Base-by-base conservation (phyloP, 2,888 invertebrate species). In the Unio pictorum region DNA sequence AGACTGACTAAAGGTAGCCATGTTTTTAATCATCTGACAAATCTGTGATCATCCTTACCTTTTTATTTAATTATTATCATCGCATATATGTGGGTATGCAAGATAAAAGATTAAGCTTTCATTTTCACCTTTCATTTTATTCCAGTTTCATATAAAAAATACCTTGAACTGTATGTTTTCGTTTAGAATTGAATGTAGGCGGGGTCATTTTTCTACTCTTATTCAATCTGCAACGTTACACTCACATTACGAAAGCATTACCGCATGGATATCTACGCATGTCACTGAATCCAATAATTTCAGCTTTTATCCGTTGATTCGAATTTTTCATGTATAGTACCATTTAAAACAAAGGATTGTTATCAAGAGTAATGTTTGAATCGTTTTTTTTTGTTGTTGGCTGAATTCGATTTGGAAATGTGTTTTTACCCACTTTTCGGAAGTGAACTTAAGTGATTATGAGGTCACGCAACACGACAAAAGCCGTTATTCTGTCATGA, bases 1-100 rank as follows among this genome's bases (percentile, higher is more conserved):
- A 85, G 86, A 84, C 80, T 82, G 79, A 71, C 72, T 79, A 78
- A 81, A 81, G 84, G 84, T 85, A 85, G 86, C 84, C 85, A 86
- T 86, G 82, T 85, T 84, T 80, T 77, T 72, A 67, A 71, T 67
- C 74, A 34, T 77, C 58, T 55, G 59, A 68, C 67, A 76, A 80
- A 87, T 86, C 85, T 73, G 65, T 71, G 57, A 65, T 79, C 87
- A 87, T 87, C 87, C 45, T 45, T 74, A 66, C 57, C 61, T 68
- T 70, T 72, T 61, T 61, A 64, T 62, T 56, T 64, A 68, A 58
- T 67, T 69, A 34, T 62, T 54, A 63, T n/a, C 58, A 28, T 61
- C 57, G 30, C 69, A 18, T 34, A 54, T 23, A 63, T 57, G 79
- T 79, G 68, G 75, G 79, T 77, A 75, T 74, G 74, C 71, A 72